Evolutionary conservation across 1,140 invertebrate genomes (phyloP).

Genomic region (Orius insidiosus): DNA sequence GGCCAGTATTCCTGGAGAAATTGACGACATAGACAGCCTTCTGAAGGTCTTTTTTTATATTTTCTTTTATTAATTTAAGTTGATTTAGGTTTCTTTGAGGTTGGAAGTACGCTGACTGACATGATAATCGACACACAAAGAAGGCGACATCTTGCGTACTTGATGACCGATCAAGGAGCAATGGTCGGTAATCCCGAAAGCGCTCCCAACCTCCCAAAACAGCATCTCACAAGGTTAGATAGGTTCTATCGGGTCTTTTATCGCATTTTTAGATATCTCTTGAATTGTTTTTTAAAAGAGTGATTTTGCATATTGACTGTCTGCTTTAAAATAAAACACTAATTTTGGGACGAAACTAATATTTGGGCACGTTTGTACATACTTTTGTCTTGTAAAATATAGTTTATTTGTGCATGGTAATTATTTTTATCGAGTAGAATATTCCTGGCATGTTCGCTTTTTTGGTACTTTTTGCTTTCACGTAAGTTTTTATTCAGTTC

Average conservation of each 20-base stretch:
- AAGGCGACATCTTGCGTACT: slow-evolving; percentile 77
- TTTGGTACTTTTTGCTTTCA: no score
- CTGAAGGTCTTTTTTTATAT: slow-evolving; percentile 36
- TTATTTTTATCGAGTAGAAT: no score
- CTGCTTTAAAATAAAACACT: neutral
- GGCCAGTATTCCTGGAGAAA: slow-evolving; percentile 83
- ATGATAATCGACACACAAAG: slow-evolving; percentile 79
- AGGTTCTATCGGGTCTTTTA: slow-evolving; percentile 7
- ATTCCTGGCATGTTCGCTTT: no score
- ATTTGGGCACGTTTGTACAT: neutral
- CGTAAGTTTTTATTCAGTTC: no score
- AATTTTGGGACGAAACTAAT: neutral
- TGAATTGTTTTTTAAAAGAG: neutral
- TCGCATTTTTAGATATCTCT: no score
- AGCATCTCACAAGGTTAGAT: slow-evolving; percentile 50
- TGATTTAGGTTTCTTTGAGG: slow-evolving; percentile 32
- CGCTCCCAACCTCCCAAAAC: slow-evolving; percentile 78
- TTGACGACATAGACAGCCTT: slow-evolving; percentile 73
- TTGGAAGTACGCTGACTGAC: slow-evolving; percentile 58
- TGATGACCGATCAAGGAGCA: slow-evolving; percentile 91
- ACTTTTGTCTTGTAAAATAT: neutral
- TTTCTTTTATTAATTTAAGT: slow-evolving; percentile 5
- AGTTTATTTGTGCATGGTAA: no score
- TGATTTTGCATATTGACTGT: neutral
- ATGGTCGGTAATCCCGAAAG: slow-evolving; percentile 79